A percentile compares a stretch with the other conserved stretches of the same genome.
These are phyloP conservation scores for Elephas maximus DNA, from an alignment of 2,113 vertebrate genomes.

Conservation along the genomic window DNA sequence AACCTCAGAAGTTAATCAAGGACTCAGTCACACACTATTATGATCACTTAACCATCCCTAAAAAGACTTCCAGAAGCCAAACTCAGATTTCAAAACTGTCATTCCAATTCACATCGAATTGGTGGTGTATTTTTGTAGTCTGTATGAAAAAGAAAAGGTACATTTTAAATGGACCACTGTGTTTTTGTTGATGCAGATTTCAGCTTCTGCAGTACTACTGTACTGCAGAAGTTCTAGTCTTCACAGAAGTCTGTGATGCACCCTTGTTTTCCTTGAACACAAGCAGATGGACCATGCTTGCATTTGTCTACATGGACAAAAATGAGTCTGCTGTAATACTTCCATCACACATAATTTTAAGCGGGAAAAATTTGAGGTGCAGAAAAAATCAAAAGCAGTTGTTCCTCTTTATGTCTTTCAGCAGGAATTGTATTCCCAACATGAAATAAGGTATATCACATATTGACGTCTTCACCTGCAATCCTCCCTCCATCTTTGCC, in stretches of 20 bases:
- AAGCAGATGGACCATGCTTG: rapidly evolving
- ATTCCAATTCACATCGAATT: not conserved
- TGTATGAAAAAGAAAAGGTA: not conserved
- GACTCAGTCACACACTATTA: rapidly evolving
- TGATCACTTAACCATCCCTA: not conserved
- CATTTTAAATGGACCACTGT: not conserved
- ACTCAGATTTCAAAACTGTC: not conserved
- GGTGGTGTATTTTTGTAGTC: not conserved
- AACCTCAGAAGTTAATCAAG: not conserved
- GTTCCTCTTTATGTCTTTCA: too few relatives aligned
- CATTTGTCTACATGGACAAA: too few relatives aligned
- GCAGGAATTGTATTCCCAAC: too few relatives aligned
- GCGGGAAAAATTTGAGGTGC: rapidly evolving
- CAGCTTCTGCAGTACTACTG: rapidly evolving
- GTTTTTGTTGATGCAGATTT: not conserved
- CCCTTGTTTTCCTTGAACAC: rapidly evolving
- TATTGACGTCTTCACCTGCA: rapidly evolving
- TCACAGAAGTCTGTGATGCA: rapidly evolving
- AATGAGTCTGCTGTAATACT: rapidly evolving
- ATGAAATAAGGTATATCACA: rapidly evolving
- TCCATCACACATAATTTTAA: too few relatives aligned
- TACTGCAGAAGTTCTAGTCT: rapidly evolving
- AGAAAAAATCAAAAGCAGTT: rapidly evolving
- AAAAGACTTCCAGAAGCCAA: not conserved
- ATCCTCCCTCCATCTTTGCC: rapidly evolving